Conservation (phyloP, 30 jellyfish, hydroid and myxozoan genomes). For the Aurelia sp. region DNA sequence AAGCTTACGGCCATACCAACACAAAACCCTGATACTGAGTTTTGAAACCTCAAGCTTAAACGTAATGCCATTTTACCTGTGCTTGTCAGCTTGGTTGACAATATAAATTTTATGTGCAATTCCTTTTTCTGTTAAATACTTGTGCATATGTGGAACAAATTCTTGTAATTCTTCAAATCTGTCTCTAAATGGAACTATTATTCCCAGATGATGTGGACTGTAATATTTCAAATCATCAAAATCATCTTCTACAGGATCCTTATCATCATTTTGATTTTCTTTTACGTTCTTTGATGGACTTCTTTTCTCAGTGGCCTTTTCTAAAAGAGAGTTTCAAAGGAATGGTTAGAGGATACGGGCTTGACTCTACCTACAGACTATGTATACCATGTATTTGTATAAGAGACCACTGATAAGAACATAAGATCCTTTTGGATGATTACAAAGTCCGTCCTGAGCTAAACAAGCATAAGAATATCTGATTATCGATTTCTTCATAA, state of each 20-base stretch:
- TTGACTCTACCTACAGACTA: too few relatives aligned
- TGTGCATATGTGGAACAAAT: constrained; percentile 94
- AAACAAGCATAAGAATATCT: too few relatives aligned
- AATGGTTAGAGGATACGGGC: too few relatives aligned
- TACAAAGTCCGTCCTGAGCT: too few relatives aligned
- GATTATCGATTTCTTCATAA: too few relatives aligned
- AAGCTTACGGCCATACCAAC: too few relatives aligned
- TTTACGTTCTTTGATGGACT: neutral
- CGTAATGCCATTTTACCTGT: constrained; percentile 71
- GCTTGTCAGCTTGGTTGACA: constrained; percentile 92
- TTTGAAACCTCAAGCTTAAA: too few relatives aligned
- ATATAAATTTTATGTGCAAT: constrained; percentile 78
- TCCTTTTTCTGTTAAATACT: constrained; percentile 78
- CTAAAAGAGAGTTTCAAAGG: too few relatives aligned
- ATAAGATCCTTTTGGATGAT: too few relatives aligned
- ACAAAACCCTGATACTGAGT: too few relatives aligned
- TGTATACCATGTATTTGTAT: too few relatives aligned
- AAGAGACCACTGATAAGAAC: too few relatives aligned
- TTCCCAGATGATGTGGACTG: constrained; percentile 90
- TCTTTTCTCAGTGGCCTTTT: neutral
- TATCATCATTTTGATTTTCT: neutral
- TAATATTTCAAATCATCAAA: constrained; percentile 6
- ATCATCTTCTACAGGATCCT: neutral
- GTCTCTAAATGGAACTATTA: constrained; percentile 95
- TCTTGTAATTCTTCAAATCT: constrained; percentile 94